Percentiles rank a stretch among this genome's conserved stretches.
These are phyloP conservation scores for Paratilapia polleni DNA, from an alignment of 2,113 vertebrate species.

Conservation along the genomic window DNA sequence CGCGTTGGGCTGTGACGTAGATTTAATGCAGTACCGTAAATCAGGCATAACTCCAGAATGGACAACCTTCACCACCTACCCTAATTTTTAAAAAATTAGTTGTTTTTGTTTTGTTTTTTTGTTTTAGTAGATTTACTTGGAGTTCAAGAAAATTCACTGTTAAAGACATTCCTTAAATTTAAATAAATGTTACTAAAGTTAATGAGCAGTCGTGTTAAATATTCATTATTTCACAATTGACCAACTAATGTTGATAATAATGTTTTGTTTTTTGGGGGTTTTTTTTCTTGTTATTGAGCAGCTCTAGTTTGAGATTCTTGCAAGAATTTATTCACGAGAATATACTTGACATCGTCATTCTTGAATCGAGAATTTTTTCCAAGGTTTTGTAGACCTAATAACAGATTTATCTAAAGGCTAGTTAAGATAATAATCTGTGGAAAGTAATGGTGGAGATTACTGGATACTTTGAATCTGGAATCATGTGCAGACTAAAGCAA, in stretches of 20 bases:
- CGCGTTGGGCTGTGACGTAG: not conserved
- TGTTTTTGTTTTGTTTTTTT: not conserved
- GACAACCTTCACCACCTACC: too few relatives aligned
- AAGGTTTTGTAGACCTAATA: not conserved
- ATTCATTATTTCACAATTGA: not conserved
- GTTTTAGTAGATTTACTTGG: not conserved
- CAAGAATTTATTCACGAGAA: not conserved
- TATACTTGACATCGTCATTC: too few relatives aligned
- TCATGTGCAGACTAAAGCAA: not conserved
- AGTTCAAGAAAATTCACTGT: not conserved
- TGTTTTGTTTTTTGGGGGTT: too few relatives aligned
- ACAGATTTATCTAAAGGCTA: not conserved
- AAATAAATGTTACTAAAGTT: not conserved
- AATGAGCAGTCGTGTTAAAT: not conserved
- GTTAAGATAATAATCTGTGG: not conserved
- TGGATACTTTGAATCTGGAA: not conserved
- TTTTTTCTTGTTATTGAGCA: not conserved
- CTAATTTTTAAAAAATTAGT: accelerated
- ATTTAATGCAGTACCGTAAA: not conserved
- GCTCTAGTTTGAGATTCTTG: not conserved
- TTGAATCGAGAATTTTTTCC: not conserved
- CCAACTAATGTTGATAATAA: too few relatives aligned
- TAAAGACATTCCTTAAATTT: not conserved
- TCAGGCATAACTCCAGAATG: not conserved
- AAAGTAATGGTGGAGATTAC: not conserved